Conservation (phyloP, 2,888 invertebrate genomes). For the Eucera pruinosa region DNA sequence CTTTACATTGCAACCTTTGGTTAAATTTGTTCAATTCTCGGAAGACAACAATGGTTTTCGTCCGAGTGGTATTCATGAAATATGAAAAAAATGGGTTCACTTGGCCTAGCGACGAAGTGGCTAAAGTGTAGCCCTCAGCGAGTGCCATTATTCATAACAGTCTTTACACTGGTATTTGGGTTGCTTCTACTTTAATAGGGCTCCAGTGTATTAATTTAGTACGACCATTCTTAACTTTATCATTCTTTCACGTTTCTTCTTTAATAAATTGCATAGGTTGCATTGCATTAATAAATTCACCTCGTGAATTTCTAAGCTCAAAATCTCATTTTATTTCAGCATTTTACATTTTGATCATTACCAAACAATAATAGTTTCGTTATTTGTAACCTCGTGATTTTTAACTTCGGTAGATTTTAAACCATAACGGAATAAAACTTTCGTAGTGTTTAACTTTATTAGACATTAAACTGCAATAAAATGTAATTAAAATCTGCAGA, state of each 20-base stretch:
- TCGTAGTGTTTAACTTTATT: no score
- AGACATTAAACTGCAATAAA: no score
- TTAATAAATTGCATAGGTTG: no score
- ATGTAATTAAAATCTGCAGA: no score
- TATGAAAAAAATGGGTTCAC: conserved; percentile 28
- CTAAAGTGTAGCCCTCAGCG: conserved; percentile 27
- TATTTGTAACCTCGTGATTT: no score
- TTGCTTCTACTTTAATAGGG: conserved; percentile 1
- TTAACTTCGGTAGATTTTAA: no score
- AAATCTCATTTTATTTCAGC: no score
- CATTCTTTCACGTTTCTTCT: no score
- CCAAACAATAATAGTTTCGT: no score
- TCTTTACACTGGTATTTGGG: conserved; percentile 15
- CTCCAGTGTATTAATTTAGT: background rate
- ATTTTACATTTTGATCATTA: no score
- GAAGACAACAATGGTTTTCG: background rate
- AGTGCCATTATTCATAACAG: conserved; percentile 17
- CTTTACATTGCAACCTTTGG: background rate
- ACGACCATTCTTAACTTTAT: background rate
- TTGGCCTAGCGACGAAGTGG: conserved; percentile 31
- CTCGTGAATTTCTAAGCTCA: background rate
- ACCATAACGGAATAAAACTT: no score
- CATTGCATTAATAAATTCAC: background rate
- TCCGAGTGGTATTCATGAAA: conserved; percentile 16
- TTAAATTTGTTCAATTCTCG: background rate